These are phyloP conservation scores for Conomelus anceps DNA, from an alignment of 2,888 invertebrate genomes.

Conservation along the genomic window DNA sequence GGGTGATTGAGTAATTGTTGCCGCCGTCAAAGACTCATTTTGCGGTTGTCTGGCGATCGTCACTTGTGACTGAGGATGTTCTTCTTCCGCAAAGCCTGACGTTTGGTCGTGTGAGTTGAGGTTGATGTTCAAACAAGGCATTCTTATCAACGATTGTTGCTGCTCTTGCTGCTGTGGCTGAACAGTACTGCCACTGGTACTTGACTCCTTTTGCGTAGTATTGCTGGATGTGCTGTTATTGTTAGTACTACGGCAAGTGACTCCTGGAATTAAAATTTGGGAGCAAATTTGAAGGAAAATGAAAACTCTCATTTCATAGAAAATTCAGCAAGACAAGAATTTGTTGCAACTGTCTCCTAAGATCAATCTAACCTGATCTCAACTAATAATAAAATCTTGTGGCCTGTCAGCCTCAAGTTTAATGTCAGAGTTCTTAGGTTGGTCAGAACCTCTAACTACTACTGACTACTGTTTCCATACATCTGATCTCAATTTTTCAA, in stretches of 20 bases:
- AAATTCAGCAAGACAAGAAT: too few relatives aligned
- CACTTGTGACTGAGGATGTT: too few relatives aligned
- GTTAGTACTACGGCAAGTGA: not conserved
- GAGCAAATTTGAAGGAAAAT: not conserved
- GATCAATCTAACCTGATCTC: too few relatives aligned
- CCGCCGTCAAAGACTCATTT: not conserved
- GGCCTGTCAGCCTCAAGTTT: too few relatives aligned
- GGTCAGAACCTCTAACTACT: too few relatives aligned
- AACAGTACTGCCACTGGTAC: not conserved
- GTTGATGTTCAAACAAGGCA: not conserved
- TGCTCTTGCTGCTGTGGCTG: not conserved
- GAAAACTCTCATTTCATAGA: too few relatives aligned
- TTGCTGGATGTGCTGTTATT: not conserved
- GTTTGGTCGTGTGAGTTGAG: not conserved
- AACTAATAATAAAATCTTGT: too few relatives aligned
- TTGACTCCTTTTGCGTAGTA: not conserved
- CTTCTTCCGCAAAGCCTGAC: not conserved
- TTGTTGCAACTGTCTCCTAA: too few relatives aligned
- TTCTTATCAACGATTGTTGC: not conserved
- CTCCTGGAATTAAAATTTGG: not conserved
- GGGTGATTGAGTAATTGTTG: not conserved
- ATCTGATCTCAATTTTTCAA: too few relatives aligned
- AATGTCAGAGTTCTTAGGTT: too few relatives aligned
- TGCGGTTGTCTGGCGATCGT: not conserved
- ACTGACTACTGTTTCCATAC: too few relatives aligned